phyloP scores from a whole-genome alignment of 2,113 vertebrate genomes.

The Pelusios castaneus region DNA sequence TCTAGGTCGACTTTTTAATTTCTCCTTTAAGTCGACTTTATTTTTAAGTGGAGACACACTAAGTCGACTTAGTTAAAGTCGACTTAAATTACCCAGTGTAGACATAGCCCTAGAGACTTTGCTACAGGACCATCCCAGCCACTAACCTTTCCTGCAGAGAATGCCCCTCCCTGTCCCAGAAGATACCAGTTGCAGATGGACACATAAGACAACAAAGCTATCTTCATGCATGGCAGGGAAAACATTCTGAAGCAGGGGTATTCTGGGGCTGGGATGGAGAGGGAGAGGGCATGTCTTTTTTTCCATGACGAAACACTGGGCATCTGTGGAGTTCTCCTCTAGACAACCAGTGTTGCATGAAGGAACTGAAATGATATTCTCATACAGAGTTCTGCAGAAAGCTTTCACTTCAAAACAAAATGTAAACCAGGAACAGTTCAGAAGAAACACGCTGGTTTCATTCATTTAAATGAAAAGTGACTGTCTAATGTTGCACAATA shows the following conservation, averaged over 20 bases:
- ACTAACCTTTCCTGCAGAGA: rapidly evolving
- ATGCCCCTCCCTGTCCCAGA: background rate
- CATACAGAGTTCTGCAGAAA: background rate
- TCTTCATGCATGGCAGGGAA: rapidly evolving
- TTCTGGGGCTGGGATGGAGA: background rate
- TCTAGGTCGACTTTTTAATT: too few species aligned
- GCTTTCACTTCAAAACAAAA: background rate
- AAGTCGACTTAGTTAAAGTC: too few species aligned
- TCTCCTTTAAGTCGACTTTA: too few species aligned
- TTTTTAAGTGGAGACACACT: too few species aligned
- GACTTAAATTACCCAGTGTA: too few species aligned
- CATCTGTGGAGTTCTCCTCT: background rate
- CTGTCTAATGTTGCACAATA: background rate
- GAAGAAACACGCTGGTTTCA: background rate
- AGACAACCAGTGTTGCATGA: background rate
- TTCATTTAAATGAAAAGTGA: background rate
- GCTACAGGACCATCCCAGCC: background rate
- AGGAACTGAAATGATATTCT: background rate
- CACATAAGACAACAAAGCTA: background rate
- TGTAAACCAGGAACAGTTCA: background rate
- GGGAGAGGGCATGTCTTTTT: background rate
- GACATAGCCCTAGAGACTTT: too few species aligned
- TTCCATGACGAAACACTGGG: background rate
- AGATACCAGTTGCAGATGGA: background rate
- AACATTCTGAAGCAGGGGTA: background rate